Evolutionary conservation across 1,140 invertebrate species (phyloP), one percentile per base, ranked within the genome.

Genomic region (Argopecten irradians): DNA sequence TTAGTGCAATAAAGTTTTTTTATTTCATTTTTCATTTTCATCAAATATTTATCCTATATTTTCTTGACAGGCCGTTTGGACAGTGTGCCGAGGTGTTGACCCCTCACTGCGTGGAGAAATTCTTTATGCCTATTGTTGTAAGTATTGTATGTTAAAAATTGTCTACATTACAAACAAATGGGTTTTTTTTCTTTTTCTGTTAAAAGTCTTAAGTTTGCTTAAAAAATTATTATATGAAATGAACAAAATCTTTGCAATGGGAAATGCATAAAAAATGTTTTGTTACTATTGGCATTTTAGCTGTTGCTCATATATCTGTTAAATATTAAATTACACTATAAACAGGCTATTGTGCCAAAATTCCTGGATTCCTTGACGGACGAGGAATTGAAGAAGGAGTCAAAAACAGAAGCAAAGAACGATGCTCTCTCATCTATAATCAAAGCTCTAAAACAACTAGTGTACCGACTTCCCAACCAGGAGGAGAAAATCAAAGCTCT

Each of bases 371-470:
- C 98, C 95, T 96, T 99, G 93, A 98, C 98, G n/a, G 99, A 99
- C 95, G 98, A 99, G 89, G 98, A 99, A 95, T 95, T 99, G 84
- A 99, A 99, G 95, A 98, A 98, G 92, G 98, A 99, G 96, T 98
- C 98, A 0, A 98, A 99, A 95, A 94, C 92, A 28, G 95, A 96
- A 89, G 95, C 94, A 3, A 96, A 96, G 89, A 98, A 98, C 93
- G 98, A 99, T 96, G 97, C 98, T 22, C 87, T 96, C 55, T 95
- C 95, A 1, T 94, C 93, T 9, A 95, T 96, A 46, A 95, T 96
- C 84, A 95, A 95, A 91, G 97, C 98, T 46, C 97, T 98, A 71
- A 99, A 99, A 96, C 97, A 97, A 95, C 96, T 99, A 89, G 97
- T 98, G 16, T 97, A 97, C 91, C 96, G 97, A 89, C 96, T 98